phyloP scores from a whole-genome alignment of 2,888 invertebrate genomes.

The Sinotaia quadrata region DNA sequence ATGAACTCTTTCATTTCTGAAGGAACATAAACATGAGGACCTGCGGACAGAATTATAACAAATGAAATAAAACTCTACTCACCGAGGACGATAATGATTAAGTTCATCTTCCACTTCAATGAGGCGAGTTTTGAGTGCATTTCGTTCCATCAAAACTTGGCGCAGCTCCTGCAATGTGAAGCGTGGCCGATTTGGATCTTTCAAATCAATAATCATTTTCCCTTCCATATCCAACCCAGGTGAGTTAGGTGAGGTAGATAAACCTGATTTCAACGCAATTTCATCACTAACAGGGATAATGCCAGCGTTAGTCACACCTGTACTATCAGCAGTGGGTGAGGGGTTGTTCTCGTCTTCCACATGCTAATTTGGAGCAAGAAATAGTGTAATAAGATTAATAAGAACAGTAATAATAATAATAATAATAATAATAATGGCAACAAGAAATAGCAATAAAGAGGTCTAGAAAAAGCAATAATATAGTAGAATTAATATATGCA shows the following conservation, averaged over 20 bases:
- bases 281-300: not conserved
- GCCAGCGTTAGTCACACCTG: not conserved
- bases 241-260: not conserved
- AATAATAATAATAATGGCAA: too few relatives aligned
- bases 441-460: too few relatives aligned
- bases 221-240: constrained; percentile 59
- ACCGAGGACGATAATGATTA: constrained; percentile 80
- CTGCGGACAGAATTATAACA: too few relatives aligned
- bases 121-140: constrained; percentile 92
- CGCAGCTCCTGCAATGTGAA: constrained; percentile 89
- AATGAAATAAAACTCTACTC: too few relatives aligned
- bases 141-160: constrained; percentile 91
- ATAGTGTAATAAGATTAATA: too few relatives aligned
- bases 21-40: too few relatives aligned
- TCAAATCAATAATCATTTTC: constrained; percentile 67
- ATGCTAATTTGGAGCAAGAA: too few relatives aligned
- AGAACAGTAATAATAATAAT: not conserved
- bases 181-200: constrained; percentile 79
- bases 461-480: too few relatives aligned
- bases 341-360: not conserved
- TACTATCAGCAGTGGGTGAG: not conserved
- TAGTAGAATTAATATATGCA: too few relatives aligned
- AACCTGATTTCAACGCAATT: not conserved
- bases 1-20: too few relatives aligned
- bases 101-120: constrained; percentile 95